A percentile compares a stretch with the other conserved stretches of the same genome.
Conservation (phyloP, 2,113 vertebrate species). For the Corvus cornix region DNA sequence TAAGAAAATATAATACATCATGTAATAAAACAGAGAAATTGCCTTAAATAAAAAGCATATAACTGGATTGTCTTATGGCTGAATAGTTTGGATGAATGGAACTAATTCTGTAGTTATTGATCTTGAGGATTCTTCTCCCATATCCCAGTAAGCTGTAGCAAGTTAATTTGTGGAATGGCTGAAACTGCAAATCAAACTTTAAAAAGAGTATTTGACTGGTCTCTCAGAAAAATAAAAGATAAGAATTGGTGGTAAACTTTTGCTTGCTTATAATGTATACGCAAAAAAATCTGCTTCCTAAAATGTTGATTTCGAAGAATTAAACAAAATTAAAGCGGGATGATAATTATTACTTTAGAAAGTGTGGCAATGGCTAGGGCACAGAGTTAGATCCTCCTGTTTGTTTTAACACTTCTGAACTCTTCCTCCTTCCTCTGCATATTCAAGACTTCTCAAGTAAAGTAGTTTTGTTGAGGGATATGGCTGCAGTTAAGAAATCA, state of each 20-base stretch:
- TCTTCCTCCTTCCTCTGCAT: not conserved
- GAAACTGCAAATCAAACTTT: not conserved
- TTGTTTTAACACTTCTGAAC: not conserved
- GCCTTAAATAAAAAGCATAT: constrained; percentile 49
- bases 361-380: not conserved
- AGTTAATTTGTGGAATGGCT: constrained; percentile 12
- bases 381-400: not conserved
- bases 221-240: not conserved
- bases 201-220: not conserved
- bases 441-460: not conserved
- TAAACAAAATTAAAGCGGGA: not conserved
- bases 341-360: not conserved
- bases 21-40: constrained; percentile 50
- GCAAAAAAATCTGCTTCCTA: not conserved
- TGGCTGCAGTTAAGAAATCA: constrained; percentile 31
- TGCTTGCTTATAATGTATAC: not conserved
- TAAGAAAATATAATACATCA: constrained; percentile 63
- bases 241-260: not conserved
- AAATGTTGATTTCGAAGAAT: not conserved
- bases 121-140: not conserved
- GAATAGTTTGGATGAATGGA: constrained; percentile 37
- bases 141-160: not conserved
- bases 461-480: not conserved
- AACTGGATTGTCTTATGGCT: constrained; percentile 13
- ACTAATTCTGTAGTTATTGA: constrained; percentile 25